A percentile compares a stretch with the other conserved stretches of the same genome.
Evolutionary conservation across 2,113 vertebrate genomes (phyloP).

Genomic region (Condylura cristata): DNA sequence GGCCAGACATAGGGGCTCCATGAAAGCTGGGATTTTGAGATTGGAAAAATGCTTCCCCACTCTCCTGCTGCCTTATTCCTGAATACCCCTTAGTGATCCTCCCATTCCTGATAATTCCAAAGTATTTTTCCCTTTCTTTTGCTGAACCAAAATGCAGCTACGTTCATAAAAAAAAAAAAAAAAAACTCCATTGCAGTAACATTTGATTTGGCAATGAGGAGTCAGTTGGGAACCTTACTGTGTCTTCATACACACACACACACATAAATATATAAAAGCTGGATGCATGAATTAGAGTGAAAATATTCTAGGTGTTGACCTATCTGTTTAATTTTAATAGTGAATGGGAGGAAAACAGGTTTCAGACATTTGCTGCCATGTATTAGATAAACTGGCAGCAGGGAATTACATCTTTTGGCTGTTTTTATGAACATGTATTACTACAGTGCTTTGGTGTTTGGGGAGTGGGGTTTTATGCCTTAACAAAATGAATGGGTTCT

Average conservation of each 20-base stretch:
- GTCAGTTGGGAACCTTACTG: not conserved
- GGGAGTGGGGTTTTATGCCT: not conserved
- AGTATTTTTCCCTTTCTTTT: not conserved
- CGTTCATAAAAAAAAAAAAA: not conserved
- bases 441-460: not conserved
- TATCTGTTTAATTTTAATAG: slow-evolving; percentile 14
- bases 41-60: not conserved
- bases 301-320: not conserved
- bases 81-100: not conserved
- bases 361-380: slow-evolving; percentile 10
- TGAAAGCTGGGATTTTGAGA: not conserved
- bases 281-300: slow-evolving; percentile 21
- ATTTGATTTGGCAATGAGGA: not conserved
- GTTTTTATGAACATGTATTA: not conserved
- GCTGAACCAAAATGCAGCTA: not conserved
- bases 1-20: not conserved
- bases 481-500: not conserved
- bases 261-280: no score
- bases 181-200: not conserved
- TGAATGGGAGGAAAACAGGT: not conserved
- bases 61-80: not conserved
- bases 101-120: not conserved
- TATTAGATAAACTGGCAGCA: not conserved
- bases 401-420: not conserved
- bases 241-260: no score